phyloP scores from a whole-genome alignment of 2,888 invertebrate species.

The Epirrhoe alternata region DNA sequence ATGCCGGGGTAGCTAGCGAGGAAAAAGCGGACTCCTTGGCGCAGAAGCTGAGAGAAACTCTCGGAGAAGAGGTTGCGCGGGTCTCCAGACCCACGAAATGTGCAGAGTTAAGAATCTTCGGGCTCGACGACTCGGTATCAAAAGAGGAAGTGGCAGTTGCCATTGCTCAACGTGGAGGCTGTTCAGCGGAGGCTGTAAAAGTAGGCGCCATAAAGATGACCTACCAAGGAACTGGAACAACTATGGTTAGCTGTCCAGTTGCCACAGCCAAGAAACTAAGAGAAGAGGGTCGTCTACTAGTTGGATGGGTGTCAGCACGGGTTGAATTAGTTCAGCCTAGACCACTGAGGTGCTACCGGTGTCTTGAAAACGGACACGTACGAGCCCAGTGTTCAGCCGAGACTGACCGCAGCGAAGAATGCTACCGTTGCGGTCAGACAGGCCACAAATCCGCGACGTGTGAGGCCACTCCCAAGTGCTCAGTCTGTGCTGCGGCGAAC shows the following conservation, averaged over 20 bases:
- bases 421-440: too few relatives aligned
- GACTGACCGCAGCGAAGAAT: slow-evolving; percentile 14
- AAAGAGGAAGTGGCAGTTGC: slow-evolving; percentile 29
- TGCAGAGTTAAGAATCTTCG: slow-evolving; percentile 32
- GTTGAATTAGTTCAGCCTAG: too few relatives aligned
- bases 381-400: slow-evolving; percentile 17
- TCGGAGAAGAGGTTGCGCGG: not conserved
- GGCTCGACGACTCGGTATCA: slow-evolving; percentile 37
- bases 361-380: slow-evolving; percentile 36
- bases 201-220: slow-evolving; percentile 20
- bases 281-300: slow-evolving; percentile 17
- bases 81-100: slow-evolving; percentile 30
- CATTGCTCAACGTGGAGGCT: slow-evolving; percentile 21
- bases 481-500: too few relatives aligned
- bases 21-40: not conserved
- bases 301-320: slow-evolving; percentile 39
- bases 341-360: slow-evolving; percentile 35
- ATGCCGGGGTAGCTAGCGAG: too few relatives aligned
- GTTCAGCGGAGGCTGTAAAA: slow-evolving; percentile 9
- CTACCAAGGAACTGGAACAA: too few relatives aligned
- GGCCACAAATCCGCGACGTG: too few relatives aligned
- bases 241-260: slow-evolving; percentile 23
- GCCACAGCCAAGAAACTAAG: slow-evolving; percentile 10
- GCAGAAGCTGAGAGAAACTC: too few relatives aligned
- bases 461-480: too few relatives aligned